Evolutionary conservation across 2,888 invertebrate genomes (phyloP).

Genomic region (Drosophila macrothrix): DNA sequence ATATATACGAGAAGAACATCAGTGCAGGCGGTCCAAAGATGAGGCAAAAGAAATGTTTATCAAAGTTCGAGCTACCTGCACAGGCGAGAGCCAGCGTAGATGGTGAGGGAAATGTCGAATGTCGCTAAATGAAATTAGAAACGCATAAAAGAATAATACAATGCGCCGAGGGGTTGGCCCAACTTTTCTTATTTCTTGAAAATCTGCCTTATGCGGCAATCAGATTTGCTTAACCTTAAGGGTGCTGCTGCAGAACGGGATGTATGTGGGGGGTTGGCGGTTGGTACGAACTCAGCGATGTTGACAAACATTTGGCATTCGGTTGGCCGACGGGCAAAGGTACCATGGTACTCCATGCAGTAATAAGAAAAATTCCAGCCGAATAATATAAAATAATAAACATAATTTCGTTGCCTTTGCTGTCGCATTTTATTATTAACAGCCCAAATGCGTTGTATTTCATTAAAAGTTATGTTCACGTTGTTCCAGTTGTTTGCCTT

Average conservation of each 20-base stretch:
- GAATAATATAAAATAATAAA: conserved; percentile 74
- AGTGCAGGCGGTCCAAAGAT: conserved; percentile 62
- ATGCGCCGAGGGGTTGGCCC: conserved; percentile 63
- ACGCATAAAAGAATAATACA: conserved; percentile 79
- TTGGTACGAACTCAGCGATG: conserved; percentile 33
- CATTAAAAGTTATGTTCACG: conserved; percentile 76
- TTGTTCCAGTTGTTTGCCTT: conserved; percentile 20
- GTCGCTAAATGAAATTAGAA: conserved; percentile 82
- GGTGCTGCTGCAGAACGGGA: conserved; percentile 17
- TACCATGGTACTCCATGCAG: conserved; percentile 45
- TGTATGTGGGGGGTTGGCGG: background rate
- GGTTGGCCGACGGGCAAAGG: conserved; percentile 61
- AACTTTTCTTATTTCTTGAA: conserved; percentile 26
- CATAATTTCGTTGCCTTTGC: conserved; percentile 70
- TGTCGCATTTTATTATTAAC: conserved; percentile 71
- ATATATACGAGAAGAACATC: conserved; percentile 55
- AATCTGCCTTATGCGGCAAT: conserved; percentile 35
- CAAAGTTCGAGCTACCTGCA: conserved; percentile 66
- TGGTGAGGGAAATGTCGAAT: conserved; percentile 55
- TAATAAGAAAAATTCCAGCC: conserved; percentile 67
- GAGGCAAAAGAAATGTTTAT: conserved; percentile 66
- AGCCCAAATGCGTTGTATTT: conserved; percentile 71
- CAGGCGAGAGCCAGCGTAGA: background rate
- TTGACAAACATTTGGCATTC: conserved; percentile 70
- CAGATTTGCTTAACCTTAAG: conserved; percentile 38